phyloP scores from a whole-genome alignment of 2,888 invertebrate genomes.

The Colostygia pectinataria region DNA sequence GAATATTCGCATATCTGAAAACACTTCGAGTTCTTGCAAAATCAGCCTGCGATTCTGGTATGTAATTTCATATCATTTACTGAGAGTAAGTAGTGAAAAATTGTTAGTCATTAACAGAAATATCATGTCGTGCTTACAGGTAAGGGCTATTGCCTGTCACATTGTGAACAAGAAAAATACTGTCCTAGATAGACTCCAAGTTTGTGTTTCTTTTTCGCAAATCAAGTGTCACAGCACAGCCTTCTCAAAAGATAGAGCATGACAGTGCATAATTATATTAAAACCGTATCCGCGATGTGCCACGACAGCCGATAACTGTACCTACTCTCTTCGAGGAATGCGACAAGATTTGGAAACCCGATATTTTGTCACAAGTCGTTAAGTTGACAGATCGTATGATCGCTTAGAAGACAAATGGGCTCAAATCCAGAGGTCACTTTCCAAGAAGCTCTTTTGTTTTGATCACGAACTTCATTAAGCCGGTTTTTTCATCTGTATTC shows the following conservation, averaged over 20 bases:
- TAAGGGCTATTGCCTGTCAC: not conserved
- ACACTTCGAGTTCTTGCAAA: conserved; percentile 2
- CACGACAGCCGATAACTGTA: conserved; percentile 2
- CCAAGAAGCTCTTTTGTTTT: conserved; percentile 41
- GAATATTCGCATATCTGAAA: not conserved
- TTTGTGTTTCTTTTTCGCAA: too few species aligned
- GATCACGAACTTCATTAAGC: conserved; percentile 8
- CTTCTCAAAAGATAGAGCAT: too few species aligned
- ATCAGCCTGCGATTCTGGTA: conserved; percentile 10
- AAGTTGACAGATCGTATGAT: conserved; percentile 39
- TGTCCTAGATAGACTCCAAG: too few species aligned
- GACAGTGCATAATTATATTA: too few species aligned
- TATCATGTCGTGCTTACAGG: conserved; percentile 4
- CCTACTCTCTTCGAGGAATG: conserved; percentile 12
- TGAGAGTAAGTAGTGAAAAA: conserved; percentile 27
- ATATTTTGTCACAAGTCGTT: conserved; percentile 49
- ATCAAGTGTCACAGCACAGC: too few species aligned
- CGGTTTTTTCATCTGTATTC: too few species aligned
- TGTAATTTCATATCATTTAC: conserved; percentile 34
- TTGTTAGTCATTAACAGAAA: conserved; percentile 22
- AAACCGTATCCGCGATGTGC: not conserved
- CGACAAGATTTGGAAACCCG: conserved; percentile 42
- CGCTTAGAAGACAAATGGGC: conserved; percentile 59
- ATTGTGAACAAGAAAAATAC: not conserved
- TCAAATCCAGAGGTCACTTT: conserved; percentile 50